These are phyloP conservation scores for Lutraria rhynchaena DNA, from an alignment of 1,140 invertebrate species.

Conservation along the genomic window DNA sequence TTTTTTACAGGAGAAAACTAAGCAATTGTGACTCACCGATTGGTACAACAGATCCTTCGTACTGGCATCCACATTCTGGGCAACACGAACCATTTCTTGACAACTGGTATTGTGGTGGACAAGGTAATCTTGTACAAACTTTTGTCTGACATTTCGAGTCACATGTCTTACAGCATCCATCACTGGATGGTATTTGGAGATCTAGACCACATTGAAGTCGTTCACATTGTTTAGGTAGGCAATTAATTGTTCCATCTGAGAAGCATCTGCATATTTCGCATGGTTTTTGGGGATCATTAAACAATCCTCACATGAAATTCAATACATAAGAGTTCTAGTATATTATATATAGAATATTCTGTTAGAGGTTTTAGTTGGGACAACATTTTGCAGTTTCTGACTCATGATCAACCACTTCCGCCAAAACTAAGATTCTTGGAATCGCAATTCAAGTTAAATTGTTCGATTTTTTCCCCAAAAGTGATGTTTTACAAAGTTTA, in stretches of 20 bases:
- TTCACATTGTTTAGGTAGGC: constrained; percentile 3
- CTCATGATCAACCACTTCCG: too few species aligned
- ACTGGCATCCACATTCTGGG: constrained; percentile 1
- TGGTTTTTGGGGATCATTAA: not conserved
- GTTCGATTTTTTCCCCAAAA: too few species aligned
- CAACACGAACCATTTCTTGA: not conserved
- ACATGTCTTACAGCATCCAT: constrained; percentile 22
- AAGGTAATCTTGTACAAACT: not conserved
- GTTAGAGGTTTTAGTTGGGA: too few species aligned
- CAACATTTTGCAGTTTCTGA: too few species aligned
- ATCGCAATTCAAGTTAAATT: too few species aligned
- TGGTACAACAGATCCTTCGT: not conserved
- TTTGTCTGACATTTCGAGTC: not conserved
- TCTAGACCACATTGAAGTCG: not conserved
- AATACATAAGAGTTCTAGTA: too few species aligned
- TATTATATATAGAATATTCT: too few species aligned
- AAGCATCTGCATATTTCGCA: not conserved
- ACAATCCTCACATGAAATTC: not conserved
- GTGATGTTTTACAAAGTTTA: too few species aligned
- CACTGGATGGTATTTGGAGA: not conserved
- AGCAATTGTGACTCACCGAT: too few species aligned
- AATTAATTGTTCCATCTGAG: not conserved
- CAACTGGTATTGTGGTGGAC: not conserved
- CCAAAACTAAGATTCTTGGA: too few species aligned
- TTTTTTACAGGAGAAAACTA: too few species aligned